Conservation (phyloP, 1,140 invertebrate genomes). For the Nymphalis io region DNA sequence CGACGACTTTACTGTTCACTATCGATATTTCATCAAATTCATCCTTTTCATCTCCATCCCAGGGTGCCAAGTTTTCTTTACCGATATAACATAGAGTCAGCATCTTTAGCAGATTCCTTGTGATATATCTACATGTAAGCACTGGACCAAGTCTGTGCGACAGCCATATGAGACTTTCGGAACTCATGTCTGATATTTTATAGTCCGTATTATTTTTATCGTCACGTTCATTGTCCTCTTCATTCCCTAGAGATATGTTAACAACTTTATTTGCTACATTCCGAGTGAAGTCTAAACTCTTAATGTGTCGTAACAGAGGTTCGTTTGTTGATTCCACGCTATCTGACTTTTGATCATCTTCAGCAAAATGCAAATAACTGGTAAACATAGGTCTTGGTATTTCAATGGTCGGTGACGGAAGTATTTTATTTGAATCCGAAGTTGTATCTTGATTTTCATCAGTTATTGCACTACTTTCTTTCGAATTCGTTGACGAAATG, state of each 20-base stretch:
- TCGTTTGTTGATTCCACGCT: conserved; percentile 19
- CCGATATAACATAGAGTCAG: conserved; percentile 95
- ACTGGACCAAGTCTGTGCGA: conserved; percentile 97
- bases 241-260: conserved; percentile 34
- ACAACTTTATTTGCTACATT: conserved; percentile 23
- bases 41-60: conserved; percentile 61
- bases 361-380: conserved; percentile 70
- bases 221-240: conserved; percentile 41
- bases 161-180: conserved; percentile 95
- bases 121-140: conserved; percentile 93
- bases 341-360: conserved; percentile 59
- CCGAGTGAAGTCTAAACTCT: conserved; percentile 46
- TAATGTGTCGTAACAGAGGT: conserved; percentile 27
- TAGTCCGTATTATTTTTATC: conserved; percentile 47
- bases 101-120: conserved; percentile 95
- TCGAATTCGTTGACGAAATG: conserved; percentile 29
- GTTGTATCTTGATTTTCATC: conserved; percentile 45
- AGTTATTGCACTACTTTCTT: conserved; percentile 47
- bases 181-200: conserved; percentile 94
- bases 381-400: conserved; percentile 76
- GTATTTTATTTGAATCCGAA: conserved; percentile 39
- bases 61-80: conserved; percentile 86
- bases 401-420: conserved; percentile 67
- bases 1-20: conserved; percentile 83
- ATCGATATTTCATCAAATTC: conserved; percentile 82